Percentiles rank a stretch among this genome's conserved stretches.
phyloP scores from a whole-genome alignment of 2,797 vertebrate genomes.

The Platalea minor region DNA sequence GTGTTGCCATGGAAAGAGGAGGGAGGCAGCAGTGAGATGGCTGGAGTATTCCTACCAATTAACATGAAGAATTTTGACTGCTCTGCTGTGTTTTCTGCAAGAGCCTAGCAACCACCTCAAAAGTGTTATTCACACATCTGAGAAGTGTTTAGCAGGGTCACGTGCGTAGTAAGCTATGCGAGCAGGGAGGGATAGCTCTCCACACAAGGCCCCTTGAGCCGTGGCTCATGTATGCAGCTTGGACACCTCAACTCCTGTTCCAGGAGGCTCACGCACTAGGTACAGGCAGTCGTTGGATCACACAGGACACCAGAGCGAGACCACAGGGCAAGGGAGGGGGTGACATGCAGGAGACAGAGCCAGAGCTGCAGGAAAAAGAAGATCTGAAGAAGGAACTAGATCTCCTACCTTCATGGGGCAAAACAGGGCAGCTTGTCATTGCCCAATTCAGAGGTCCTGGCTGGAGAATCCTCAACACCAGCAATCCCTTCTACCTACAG shows the following conservation, averaged over 20 bases:
- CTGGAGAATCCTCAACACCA: neutral
- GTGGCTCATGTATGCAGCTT: neutral
- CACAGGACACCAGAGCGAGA: accelerated
- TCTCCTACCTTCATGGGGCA: neutral
- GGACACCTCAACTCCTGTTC: neutral
- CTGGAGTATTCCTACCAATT: conserved; percentile 43
- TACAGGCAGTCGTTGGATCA: neutral
- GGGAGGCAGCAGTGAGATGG: neutral
- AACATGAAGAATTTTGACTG: conserved; percentile 42
- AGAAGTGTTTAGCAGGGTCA: neutral
- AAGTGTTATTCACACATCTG: neutral
- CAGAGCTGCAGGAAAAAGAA: neutral
- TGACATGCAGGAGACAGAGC: neutral
- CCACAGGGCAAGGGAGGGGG: accelerated
- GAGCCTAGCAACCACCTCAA: conserved; percentile 49
- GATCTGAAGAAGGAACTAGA: neutral
- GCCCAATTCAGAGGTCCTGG: neutral
- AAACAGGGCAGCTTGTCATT: neutral
- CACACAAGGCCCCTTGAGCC: neutral
- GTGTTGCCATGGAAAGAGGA: conserved; percentile 56
- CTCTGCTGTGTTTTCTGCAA: conserved; percentile 13
- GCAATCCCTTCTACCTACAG: neutral
- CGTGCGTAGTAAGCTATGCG: accelerated
- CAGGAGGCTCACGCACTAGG: neutral
- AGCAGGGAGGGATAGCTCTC: neutral